phyloP scores from a whole-genome alignment of 2,113 vertebrate species.

The Ariopsis seemanni region DNA sequence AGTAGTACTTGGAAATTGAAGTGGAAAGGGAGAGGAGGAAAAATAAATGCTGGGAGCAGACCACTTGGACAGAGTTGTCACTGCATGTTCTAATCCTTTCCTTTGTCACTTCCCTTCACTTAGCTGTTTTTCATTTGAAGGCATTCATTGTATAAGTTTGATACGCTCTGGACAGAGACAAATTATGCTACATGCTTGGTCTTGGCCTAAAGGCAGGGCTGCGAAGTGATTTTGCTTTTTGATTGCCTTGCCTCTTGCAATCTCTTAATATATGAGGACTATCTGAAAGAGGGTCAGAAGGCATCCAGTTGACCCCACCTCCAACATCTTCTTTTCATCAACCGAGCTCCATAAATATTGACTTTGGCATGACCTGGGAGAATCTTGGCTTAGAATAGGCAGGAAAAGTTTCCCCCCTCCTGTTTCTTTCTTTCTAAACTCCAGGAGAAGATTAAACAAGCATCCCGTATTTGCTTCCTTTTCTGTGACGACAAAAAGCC shows the following conservation, averaged over 20 bases:
- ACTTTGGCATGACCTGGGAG: conserved; percentile 40
- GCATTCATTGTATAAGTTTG: conserved; percentile 8
- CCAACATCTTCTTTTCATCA: conserved; percentile 44
- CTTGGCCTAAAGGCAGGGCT: not conserved
- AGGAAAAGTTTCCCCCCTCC: not conserved
- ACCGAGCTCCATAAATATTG: conserved; percentile 39
- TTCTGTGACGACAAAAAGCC: conserved; percentile 40
- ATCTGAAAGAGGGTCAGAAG: conserved; percentile 38
- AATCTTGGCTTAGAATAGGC: conserved; percentile 34
- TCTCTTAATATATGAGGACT: conserved; percentile 7
- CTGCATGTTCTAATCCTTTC: conserved; percentile 32
- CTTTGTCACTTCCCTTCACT: conserved; percentile 34
- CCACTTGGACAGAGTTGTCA: conserved; percentile 29
- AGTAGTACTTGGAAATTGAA: conserved; percentile 34
- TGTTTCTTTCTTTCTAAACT: conserved; percentile 27
- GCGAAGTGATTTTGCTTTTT: conserved; percentile 19
- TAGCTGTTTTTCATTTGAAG: conserved; percentile 36
- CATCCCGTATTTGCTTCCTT: conserved; percentile 41
- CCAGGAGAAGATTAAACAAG: conserved; percentile 41
- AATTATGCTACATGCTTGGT: conserved; percentile 3
- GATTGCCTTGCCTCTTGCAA: not conserved
- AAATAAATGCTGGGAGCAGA: conserved; percentile 34
- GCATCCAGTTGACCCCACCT: conserved; percentile 4
- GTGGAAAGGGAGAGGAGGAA: conserved; percentile 32
- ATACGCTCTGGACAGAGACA: conserved; percentile 7